phyloP scores from a whole-genome alignment of 2,888 invertebrate species.

The Stenodema calcarata region DNA sequence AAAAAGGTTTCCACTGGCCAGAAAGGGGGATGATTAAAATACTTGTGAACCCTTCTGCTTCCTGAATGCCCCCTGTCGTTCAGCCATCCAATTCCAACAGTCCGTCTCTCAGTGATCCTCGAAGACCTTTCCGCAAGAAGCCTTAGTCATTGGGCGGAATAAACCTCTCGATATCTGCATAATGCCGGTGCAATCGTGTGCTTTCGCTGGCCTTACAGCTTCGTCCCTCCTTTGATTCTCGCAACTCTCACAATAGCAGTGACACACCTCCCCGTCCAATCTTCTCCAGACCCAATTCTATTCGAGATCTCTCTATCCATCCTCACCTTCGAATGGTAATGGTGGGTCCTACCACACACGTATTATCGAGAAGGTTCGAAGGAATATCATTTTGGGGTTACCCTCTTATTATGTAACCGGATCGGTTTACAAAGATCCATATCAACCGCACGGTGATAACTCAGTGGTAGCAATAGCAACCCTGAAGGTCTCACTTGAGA shows the following conservation, averaged over 20 bases:
- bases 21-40: slow-evolving; percentile 39
- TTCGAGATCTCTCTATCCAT: slow-evolving; percentile 19
- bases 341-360: background rate
- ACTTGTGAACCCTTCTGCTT: slow-evolving; percentile 25
- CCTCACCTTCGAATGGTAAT: slow-evolving; percentile 27
- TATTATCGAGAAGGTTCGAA: background rate
- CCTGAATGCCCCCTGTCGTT: slow-evolving; percentile 5
- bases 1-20: slow-evolving; percentile 31
- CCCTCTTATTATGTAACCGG: slow-evolving; percentile 16
- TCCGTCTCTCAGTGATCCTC: background rate
- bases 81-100: background rate
- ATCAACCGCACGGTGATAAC: background rate
- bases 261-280: slow-evolving; percentile 27
- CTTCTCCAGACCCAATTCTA: slow-evolving; percentile 16
- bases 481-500: background rate
- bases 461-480: background rate
- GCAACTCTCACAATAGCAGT: slow-evolving; percentile 24
- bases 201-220: background rate
- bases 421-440: slow-evolving; percentile 1
- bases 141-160: background rate
- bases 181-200: slow-evolving; percentile 21
- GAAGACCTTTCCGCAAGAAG: background rate
- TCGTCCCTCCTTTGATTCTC: background rate
- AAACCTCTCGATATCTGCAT: slow-evolving; percentile 13
- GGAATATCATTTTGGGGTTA: slow-evolving; percentile 4